Conservation (phyloP, 2,797 vertebrate genomes). For the Fistularia commersonii region DNA sequence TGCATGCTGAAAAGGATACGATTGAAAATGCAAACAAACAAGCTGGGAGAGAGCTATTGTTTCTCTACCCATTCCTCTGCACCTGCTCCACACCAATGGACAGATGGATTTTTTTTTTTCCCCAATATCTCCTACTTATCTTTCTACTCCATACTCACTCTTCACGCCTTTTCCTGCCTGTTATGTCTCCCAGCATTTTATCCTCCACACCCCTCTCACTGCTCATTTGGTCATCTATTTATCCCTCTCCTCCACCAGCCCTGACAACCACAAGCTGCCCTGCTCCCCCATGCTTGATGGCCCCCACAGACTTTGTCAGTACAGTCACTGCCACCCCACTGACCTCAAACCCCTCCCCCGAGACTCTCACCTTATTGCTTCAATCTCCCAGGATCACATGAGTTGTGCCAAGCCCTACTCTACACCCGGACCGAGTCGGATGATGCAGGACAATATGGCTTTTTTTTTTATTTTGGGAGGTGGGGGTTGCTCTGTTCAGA, state of each 20-base stretch:
- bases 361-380: constrained; percentile 16
- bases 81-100: constrained; percentile 24
- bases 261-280: constrained; percentile 14
- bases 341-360: constrained; percentile 7
- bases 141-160: neutral
- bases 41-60: constrained; percentile 3
- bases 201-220: constrained; percentile 17
- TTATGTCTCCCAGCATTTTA: constrained; percentile 11
- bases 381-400: constrained; percentile 48
- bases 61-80: constrained; percentile 14
- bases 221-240: constrained; percentile 22
- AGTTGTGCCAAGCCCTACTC: constrained; percentile 31
- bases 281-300: constrained; percentile 29
- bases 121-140: constrained; percentile 12
- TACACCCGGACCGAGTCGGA: constrained; percentile 30
- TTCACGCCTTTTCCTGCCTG: constrained; percentile 5
- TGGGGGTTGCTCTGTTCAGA: constrained; percentile 14
- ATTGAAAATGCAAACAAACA: constrained; percentile 27
- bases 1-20: constrained; percentile 24
- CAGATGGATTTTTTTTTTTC: neutral
- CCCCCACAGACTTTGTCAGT: constrained; percentile 29
- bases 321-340: constrained; percentile 16
- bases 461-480: no score
- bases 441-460: constrained; percentile 3
- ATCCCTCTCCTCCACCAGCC: constrained; percentile 14